Conservation (phyloP, 2,888 invertebrate genomes). For the Exephanes ischioxanthus region DNA sequence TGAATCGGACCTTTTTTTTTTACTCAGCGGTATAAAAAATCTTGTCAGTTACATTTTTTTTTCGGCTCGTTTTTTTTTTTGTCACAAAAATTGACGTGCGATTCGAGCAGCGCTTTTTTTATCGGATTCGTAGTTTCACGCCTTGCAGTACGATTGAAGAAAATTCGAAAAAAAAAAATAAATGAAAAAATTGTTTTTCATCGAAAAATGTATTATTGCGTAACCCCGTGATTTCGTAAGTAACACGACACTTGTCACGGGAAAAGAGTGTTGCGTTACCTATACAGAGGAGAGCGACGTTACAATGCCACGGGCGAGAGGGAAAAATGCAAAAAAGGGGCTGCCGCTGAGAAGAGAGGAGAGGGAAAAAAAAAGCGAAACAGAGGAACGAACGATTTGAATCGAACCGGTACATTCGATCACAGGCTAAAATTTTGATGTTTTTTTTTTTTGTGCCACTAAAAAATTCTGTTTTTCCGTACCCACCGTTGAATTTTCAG, state of each 20-base stretch:
- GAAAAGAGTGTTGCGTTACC: conserved; percentile 66
- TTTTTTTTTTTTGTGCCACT: conserved; percentile 52
- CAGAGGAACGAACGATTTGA: conserved; percentile 79
- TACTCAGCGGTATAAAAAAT: background rate
- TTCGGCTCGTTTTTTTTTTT: background rate
- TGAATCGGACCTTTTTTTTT: background rate
- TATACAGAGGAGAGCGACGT: conserved; percentile 75
- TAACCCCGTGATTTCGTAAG: conserved; percentile 76
- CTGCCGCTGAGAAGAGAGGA: conserved; percentile 44
- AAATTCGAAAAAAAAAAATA: conserved; percentile 33
- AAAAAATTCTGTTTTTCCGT: conserved; percentile 69
- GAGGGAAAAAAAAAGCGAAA: conserved; percentile 38
- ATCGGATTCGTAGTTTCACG: conserved; percentile 17
- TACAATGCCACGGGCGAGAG: conserved; percentile 50
- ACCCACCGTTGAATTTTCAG: conserved; percentile 60
- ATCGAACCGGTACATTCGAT: conserved; percentile 75
- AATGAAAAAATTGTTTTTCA: conserved; percentile 32
- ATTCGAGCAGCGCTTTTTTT: conserved; percentile 21
- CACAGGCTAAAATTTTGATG: conserved; percentile 59
- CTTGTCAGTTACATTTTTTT: background rate
- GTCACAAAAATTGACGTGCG: conserved; percentile 42
- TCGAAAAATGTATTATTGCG: conserved; percentile 63
- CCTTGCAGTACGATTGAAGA: conserved; percentile 22
- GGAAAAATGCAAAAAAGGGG: conserved; percentile 60
- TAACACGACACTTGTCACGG: conserved; percentile 77